Percentiles rank a stretch among this genome's conserved stretches.
phyloP scores from a whole-genome alignment of 1,140 invertebrate species.

The Zeugodacus cucurbitae region DNA sequence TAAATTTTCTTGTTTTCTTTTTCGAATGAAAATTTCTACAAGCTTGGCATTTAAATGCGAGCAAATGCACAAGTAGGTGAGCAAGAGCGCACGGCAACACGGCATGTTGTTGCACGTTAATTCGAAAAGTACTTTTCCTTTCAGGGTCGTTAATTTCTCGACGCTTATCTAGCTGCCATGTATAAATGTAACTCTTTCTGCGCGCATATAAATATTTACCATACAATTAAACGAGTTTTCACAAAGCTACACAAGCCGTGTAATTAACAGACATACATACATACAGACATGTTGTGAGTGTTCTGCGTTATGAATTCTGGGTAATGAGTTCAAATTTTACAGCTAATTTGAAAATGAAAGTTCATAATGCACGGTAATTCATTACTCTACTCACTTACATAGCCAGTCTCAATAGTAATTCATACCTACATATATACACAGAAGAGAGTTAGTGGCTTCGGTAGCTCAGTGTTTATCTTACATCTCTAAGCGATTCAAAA shows the following conservation, averaged over 20 bases:
- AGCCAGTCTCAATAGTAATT: no score
- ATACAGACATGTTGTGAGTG: neutral
- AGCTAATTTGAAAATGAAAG: slow-evolving; percentile 14
- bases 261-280: neutral
- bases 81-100: no score
- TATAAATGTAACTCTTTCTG: neutral
- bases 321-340: neutral
- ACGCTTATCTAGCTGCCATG: neutral
- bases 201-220: neutral
- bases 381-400: neutral
- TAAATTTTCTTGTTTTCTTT: no score
- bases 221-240: neutral
- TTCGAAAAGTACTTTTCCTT: neutral
- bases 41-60: no score
- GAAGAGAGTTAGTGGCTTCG: neutral
- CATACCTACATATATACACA: neutral
- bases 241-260: neutral
- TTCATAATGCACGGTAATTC: neutral
- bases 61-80: no score
- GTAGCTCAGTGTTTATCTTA: neutral
- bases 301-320: neutral
- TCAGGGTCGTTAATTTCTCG: neutral
- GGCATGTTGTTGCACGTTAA: neutral
- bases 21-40: no score
- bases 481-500: neutral